phyloP scores from a whole-genome alignment of 2,113 vertebrate genomes.

The Anarrhichthys ocellatus region DNA sequence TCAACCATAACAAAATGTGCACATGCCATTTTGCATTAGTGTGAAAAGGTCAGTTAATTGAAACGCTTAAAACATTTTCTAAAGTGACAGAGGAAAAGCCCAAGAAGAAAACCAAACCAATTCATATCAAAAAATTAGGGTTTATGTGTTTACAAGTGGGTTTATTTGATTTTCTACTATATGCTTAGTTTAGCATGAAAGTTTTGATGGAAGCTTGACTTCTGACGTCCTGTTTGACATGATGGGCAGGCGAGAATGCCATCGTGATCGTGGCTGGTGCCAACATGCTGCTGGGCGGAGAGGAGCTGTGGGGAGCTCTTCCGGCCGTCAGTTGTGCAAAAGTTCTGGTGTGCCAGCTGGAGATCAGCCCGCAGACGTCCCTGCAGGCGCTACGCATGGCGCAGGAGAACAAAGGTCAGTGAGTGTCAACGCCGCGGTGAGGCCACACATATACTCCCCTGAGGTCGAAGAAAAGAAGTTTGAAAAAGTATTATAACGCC shows the following conservation, averaged over 20 bases:
- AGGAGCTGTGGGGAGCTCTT: constrained; percentile 87
- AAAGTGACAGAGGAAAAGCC: not conserved
- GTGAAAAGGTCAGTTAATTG: not conserved
- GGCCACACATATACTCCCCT: not conserved
- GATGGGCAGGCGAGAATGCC: constrained; percentile 90
- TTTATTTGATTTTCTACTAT: not conserved
- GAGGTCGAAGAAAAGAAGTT: not conserved
- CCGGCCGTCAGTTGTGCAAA: constrained; percentile 84
- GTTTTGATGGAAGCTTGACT: not conserved
- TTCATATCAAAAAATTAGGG: not conserved
- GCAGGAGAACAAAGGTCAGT: constrained; percentile 86
- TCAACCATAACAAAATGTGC: not conserved
- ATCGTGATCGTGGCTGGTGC: constrained; percentile 96
- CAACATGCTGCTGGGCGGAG: constrained; percentile 89
- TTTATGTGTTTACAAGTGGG: not conserved
- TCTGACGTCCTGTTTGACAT: not conserved
- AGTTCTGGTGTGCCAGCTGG: constrained; percentile 95
- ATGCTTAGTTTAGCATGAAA: not conserved
- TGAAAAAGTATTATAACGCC: not conserved
- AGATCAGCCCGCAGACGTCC: constrained; percentile 88
- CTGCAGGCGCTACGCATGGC: constrained; percentile 91
- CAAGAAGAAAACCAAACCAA: not conserved
- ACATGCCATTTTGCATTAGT: not conserved
- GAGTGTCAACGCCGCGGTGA: not conserved
- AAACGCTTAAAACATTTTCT: not conserved